phyloP scores from a whole-genome alignment of 2,113 vertebrate species.

The Delphinapterus leucas region DNA sequence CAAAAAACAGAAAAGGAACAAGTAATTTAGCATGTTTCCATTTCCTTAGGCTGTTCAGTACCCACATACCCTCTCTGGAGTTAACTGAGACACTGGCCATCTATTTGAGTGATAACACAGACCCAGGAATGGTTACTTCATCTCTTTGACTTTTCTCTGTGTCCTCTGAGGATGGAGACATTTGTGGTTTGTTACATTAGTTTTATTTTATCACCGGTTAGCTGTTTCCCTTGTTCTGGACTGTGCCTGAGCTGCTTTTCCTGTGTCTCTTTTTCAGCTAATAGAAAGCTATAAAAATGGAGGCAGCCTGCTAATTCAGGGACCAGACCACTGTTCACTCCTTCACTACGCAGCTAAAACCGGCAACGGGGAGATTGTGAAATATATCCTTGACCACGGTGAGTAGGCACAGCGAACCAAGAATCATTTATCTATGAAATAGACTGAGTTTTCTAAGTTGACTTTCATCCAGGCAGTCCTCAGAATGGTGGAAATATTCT shows the following conservation, averaged over 20 bases:
- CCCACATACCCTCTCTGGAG: neutral
- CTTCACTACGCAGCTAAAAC: constrained; percentile 91
- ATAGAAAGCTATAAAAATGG: constrained; percentile 90
- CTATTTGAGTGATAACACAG: neutral
- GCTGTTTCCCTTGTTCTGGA: neutral
- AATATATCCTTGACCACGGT: constrained; percentile 94
- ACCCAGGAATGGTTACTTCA: neutral
- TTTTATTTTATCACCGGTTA: neutral
- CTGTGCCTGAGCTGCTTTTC: constrained; percentile 11
- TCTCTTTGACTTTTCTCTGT: neutral
- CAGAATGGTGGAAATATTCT: neutral
- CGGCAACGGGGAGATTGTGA: constrained; percentile 89
- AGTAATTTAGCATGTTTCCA: neutral
- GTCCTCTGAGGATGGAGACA: neutral
- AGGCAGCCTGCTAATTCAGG: constrained; percentile 91
- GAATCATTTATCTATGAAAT: neutral
- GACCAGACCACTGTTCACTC: constrained; percentile 90
- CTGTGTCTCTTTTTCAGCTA: constrained; percentile 81
- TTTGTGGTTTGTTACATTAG: constrained; percentile 6
- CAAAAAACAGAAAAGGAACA: neutral
- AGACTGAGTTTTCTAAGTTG: too few species aligned
- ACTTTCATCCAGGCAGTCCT: neutral
- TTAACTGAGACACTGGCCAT: neutral
- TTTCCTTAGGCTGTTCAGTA: neutral
- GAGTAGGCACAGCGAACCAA: constrained; percentile 71